Conservation (phyloP, 1,140 invertebrate species). For the Heliconius himera region DNA sequence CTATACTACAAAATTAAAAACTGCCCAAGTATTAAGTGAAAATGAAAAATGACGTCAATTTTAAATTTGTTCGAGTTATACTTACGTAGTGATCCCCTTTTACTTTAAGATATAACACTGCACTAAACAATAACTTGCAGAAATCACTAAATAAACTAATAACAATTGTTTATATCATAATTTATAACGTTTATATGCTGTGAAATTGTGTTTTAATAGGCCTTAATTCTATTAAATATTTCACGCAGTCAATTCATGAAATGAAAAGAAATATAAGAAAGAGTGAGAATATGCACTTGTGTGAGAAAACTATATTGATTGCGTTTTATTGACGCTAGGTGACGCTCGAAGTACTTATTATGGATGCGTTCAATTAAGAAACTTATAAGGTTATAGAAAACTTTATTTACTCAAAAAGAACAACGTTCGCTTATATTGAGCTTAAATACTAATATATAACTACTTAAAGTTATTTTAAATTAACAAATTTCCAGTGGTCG, state of each 20-base stretch:
- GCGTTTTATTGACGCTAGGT: conserved; percentile 42
- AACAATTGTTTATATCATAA: conserved; percentile 15
- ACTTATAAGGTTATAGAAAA: no score
- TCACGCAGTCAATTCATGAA: conserved; percentile 60
- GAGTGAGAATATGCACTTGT: conserved; percentile 50
- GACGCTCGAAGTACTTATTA: conserved; percentile 41
- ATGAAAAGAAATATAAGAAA: conserved; percentile 70
- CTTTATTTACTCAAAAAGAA: no score
- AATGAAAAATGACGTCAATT: conserved; percentile 29
- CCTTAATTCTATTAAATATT: conserved; percentile 59
- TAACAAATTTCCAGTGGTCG: no score
- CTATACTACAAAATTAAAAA: conserved; percentile 59
- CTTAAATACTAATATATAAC: no score
- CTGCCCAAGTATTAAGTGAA: background rate
- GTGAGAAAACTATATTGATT: conserved; percentile 46
- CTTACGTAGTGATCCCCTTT: conserved; percentile 75
- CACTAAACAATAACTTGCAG: conserved; percentile 53
- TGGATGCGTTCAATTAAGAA: conserved; percentile 35
- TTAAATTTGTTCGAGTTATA: conserved; percentile 67
- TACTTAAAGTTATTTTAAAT: no score
- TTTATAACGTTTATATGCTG: conserved; percentile 46
- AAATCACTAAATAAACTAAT: conserved; percentile 41
- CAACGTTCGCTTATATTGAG: no score
- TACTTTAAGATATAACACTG: conserved; percentile 63
- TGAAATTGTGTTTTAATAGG: conserved; percentile 60